Conservation (phyloP, 2,888 invertebrate genomes). For the Alentia gelatinosa region DNA sequence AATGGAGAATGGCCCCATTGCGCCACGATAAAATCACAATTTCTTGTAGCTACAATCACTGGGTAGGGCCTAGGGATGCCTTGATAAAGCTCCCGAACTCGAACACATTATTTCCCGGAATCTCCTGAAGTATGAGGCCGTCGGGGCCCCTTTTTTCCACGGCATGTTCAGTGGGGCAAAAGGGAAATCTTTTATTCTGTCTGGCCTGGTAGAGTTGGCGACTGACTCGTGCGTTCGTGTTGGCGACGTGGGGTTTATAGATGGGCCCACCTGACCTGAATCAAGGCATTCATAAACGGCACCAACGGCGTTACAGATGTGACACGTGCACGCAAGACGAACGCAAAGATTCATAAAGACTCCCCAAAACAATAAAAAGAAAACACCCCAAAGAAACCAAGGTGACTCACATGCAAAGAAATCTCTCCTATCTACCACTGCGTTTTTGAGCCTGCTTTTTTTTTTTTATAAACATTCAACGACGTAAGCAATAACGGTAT, state of each 20-base stretch:
- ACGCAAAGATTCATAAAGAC: too few species aligned
- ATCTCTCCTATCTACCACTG: too few species aligned
- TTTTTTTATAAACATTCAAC: too few species aligned
- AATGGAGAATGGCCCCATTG: not conserved
- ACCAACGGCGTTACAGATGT: not conserved
- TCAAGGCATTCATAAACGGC: not conserved
- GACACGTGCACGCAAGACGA: not conserved
- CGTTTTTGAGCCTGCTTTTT: too few species aligned
- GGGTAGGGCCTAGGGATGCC: not conserved
- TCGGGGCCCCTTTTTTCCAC: slow-evolving; percentile 1
- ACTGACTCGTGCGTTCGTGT: not conserved
- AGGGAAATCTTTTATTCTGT: not conserved
- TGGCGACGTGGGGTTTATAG: not conserved
- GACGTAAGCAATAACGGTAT: too few species aligned
- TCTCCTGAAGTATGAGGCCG: not conserved
- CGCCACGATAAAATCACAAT: not conserved
- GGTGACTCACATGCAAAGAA: too few species aligned
- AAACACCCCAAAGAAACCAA: too few species aligned
- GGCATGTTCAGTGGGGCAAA: not conserved
- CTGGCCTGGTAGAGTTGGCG: not conserved
- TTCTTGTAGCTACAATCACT: not conserved
- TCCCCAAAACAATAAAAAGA: too few species aligned
- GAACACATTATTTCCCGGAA: not conserved
- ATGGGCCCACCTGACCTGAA: not conserved
- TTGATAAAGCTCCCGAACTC: not conserved